Evolutionary conservation across 2,797 vertebrate species (phyloP).

Genomic region (Moxostoma hubbsi): DNA sequence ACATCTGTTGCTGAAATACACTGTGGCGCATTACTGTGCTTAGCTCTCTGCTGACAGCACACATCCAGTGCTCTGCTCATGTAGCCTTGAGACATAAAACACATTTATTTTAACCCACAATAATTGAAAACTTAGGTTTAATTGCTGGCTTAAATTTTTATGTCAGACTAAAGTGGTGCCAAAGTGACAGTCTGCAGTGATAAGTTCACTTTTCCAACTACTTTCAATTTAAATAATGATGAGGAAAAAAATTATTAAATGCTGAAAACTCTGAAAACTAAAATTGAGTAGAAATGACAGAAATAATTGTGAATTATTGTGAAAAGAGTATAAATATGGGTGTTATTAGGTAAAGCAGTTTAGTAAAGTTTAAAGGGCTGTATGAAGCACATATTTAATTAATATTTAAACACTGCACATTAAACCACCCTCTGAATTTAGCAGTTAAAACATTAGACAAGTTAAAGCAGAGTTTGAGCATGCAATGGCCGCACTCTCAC

Average conservation of each 20-base stretch:
- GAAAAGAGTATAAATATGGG: constrained; percentile 42
- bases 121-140: too few species aligned
- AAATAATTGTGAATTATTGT: too few species aligned
- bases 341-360: constrained; percentile 56
- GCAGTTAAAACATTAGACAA: constrained; percentile 68
- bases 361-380: constrained; percentile 55
- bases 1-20: constrained; percentile 26
- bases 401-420: constrained; percentile 66
- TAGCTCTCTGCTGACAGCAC: background rate
- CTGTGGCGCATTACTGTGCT: background rate
- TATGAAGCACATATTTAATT: constrained; percentile 60
- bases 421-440: constrained; percentile 61
- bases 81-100: background rate
- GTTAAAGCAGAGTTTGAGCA: constrained; percentile 30
- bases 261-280: too few species aligned
- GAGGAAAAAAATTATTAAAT: too few species aligned
- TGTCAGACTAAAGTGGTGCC: too few species aligned
- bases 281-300: too few species aligned
- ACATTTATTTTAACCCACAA: background rate
- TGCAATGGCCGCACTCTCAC: constrained; percentile 21
- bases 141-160: too few species aligned
- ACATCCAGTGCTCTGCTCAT: background rate
- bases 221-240: too few species aligned
- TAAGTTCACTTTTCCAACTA: too few species aligned
- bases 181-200: too few species aligned